Evolutionary conservation across 1,140 invertebrate species (phyloP), one percentile per base, ranked within the genome.

Genomic region (Bicyclus anynana): DNA sequence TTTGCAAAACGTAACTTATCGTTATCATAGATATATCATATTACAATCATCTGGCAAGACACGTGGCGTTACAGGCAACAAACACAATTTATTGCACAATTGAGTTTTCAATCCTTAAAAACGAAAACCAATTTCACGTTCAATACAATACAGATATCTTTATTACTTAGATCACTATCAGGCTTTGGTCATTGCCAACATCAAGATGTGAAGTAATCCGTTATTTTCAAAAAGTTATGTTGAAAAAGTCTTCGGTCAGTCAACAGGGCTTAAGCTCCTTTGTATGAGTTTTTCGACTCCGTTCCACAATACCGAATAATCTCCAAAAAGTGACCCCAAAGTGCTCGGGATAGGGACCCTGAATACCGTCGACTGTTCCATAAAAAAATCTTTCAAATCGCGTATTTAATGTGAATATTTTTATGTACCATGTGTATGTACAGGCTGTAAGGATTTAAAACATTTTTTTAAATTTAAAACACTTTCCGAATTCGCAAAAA

Each of bases 301-400:
- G 62, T 52, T 62, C 67, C 58, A 86, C 84, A 87, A 86, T 82
- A 61, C 56, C 60, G 61, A 73, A 74, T 85, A 82, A 84, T 84
- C 84, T 78, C 77, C 84, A 84, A 84, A 87, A 87, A 87, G 75
- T 87, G 84, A 87, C 84, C 84, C 84, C 82, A 84, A 85, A 87
- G 81, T 77, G 67, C 72, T 79, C 58, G 61, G 71, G 61, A 74
- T 74, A 69, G 72, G 72, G 64, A 51, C 56, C 35, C 57, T 76
- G 59, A 78, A 78, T 74, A 61, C 52, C 48, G 64, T 50, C 69
- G 62, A 69, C 61, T 53, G 67, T 53, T 70, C 65, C 38, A 59
- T 51, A 74, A 86, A 87, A 86, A 84, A 80, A 73, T 69, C 46
- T 53, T 60, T 66, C 49, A 77, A 78, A 80, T 76, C 76, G 75